A percentile compares a stretch with the other conserved stretches of the same genome.
Conservation (phyloP, 2,113 vertebrate species). For the Panurus biarmicus region DNA sequence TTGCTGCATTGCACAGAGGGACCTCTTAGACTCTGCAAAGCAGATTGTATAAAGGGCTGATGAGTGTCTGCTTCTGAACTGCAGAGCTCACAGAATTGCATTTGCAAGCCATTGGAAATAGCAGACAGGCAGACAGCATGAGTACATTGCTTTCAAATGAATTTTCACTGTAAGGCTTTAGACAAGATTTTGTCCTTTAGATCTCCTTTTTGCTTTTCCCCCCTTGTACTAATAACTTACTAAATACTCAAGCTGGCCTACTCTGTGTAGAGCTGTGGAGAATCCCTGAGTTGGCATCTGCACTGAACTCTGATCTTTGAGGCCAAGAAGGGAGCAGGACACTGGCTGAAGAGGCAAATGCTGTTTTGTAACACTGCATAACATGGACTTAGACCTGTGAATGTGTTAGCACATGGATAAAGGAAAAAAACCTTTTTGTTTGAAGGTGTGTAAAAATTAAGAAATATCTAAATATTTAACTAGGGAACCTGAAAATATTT, state of each 20-base stretch:
- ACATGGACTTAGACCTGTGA: slow-evolving; percentile 38
- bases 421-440: neutral
- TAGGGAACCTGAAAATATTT: neutral
- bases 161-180: neutral
- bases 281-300: neutral
- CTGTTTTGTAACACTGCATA: neutral
- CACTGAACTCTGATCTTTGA: slow-evolving; percentile 41
- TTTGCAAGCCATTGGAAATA: neutral
- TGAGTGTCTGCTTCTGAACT: neutral
- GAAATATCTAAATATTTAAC: slow-evolving; percentile 11
- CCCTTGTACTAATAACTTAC: neutral
- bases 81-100: neutral
- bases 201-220: neutral
- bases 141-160: neutral
- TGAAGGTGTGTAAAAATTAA: slow-evolving; percentile 21
- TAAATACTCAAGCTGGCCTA: neutral
- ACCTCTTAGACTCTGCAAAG: neutral
- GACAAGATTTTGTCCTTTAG: neutral
- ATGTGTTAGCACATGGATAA: slow-evolving; percentile 11
- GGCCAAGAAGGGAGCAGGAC: neutral
- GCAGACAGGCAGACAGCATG: neutral
- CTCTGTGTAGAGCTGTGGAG: neutral
- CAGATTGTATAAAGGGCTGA: neutral
- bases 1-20: neutral
- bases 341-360: neutral